phyloP scores from a whole-genome alignment of 2,797 vertebrate species.

The Muscicapa comitata region DNA sequence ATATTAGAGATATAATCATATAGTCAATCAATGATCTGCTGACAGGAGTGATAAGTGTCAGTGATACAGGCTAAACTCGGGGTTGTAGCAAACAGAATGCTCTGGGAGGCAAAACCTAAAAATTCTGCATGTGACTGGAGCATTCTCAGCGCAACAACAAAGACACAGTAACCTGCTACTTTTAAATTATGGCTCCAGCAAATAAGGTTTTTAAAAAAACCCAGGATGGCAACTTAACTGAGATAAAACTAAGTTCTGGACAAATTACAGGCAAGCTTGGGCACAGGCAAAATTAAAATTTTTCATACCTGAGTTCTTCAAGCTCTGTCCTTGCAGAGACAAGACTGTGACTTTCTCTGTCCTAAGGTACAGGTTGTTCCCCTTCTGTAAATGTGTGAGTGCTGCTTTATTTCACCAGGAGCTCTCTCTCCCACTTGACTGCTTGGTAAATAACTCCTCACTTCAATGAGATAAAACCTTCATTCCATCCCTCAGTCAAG shows the following conservation, averaged over 20 bases:
- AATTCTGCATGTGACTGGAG: neutral
- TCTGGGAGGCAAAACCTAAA: neutral
- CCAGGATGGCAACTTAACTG: neutral
- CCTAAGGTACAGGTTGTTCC: neutral
- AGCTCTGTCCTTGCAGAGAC: neutral
- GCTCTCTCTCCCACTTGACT: neutral
- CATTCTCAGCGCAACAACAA: neutral
- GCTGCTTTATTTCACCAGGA: neutral
- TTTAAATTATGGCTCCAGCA: neutral
- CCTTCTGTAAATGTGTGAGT: neutral
- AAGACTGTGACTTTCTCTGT: neutral
- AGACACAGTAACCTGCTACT: neutral
- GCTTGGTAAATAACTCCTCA: neutral
- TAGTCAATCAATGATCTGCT: neutral
- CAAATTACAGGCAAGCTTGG: neutral
- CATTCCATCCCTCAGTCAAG: neutral
- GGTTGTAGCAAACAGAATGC: neutral
- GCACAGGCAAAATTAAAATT: neutral
- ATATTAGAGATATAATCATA: neutral
- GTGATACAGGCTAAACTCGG: neutral
- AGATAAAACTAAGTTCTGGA: neutral
- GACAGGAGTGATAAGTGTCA: neutral
- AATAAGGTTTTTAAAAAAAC: neutral
- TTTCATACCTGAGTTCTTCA: neutral
- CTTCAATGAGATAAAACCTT: neutral